Evolutionary conservation across 1,140 invertebrate species (phyloP), one percentile per base, ranked within the genome.

Genomic region (Littorina saxatilis): DNA sequence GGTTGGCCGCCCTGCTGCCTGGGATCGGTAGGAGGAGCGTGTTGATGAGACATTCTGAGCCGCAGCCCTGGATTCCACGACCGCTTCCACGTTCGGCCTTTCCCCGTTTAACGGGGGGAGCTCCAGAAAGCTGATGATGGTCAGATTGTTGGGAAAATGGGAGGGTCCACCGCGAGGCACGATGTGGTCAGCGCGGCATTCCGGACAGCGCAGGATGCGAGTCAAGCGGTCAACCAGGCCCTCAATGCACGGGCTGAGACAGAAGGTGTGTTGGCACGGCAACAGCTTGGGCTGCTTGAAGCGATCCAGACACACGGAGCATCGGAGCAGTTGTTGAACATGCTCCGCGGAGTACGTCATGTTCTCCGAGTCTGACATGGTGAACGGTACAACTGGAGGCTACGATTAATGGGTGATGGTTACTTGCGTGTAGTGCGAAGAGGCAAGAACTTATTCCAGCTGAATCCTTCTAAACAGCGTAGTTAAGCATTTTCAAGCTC

Each of bases 201-300:
- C 98, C 89, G 99, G 98, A 94, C 98, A 99, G 94, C 99, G 99
- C 61, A 99, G 96, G 95, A 96, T 91, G 39, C 94, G 93, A 13
- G 86, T 87, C 20, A 83, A 75, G 17, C 70, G 61, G 66, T 88
- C 85, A 23, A 90, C 85, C 3, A 92, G 79, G 23, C 88, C 89
- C 79, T 90, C 87, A 13, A 92, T 83, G 84, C 91, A 91, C 52
- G 90, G 98, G 89, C 98, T 97, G 95, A 99, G 97, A 92, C 99
- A 99, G 93, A 99, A 99, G 84, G 98, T 99, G 95, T 99, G 99
- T 94, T 99, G 98, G 92, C 99, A 99, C 95, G 98, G 98, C 88
- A 99, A 93, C 87, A 99, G 94, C 93, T 99, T 99, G 43, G 99
- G 99, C 93, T 98, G 98, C 88, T 97, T 95, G 93, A 97, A 99